Evolutionary conservation across 1,140 invertebrate species (phyloP).

Genomic region (Agraylea sexmaculata): DNA sequence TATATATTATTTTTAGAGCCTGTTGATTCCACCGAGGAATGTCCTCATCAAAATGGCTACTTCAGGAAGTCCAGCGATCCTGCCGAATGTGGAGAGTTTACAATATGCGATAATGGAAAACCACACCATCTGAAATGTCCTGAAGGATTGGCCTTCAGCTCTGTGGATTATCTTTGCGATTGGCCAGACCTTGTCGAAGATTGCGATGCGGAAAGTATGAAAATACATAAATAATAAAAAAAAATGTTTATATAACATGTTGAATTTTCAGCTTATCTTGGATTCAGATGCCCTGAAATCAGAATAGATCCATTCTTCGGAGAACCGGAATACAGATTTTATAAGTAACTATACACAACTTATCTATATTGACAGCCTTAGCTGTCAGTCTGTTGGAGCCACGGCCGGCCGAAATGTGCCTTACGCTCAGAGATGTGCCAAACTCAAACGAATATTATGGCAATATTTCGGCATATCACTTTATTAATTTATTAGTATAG

Average conservation of each 20-base stretch:
- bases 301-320: constrained; percentile 28
- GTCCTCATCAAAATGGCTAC: constrained; percentile 76
- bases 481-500: neutral
- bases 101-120: constrained; percentile 68
- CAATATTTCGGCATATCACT: neutral
- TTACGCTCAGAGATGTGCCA: no score
- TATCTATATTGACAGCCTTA: neutral
- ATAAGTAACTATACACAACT: constrained; percentile 31
- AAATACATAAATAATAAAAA: neutral
- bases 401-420: no score
- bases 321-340: constrained; percentile 43
- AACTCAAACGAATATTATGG: no score
- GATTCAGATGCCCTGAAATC: constrained; percentile 51
- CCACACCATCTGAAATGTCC: constrained; percentile 57
- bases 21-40: constrained; percentile 56
- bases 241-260: constrained; percentile 1
- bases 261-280: constrained; percentile 45
- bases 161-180: constrained; percentile 64
- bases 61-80: constrained; percentile 57
- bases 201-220: constrained; percentile 62
- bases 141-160: constrained; percentile 75
- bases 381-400: neutral
- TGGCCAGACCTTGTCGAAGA: constrained; percentile 73
- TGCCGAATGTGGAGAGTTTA: constrained; percentile 68
- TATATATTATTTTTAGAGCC: constrained; percentile 26